A percentile compares a stretch with the other conserved stretches of the same genome.
phyloP scores from a whole-genome alignment of 2,888 invertebrate genomes.

The Lumbricus terrestris region DNA sequence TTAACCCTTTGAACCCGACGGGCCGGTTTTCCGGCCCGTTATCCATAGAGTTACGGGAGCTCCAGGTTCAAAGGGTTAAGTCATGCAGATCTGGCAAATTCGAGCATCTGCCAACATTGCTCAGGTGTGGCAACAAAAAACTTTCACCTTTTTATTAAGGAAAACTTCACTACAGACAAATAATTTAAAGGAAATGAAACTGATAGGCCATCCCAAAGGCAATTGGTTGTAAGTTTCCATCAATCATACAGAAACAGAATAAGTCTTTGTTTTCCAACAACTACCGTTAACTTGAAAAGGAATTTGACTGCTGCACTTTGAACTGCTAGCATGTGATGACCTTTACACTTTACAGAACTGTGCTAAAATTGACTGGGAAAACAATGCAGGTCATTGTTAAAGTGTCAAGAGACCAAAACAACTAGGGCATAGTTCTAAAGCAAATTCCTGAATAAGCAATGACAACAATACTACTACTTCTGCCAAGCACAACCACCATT shows the following conservation, averaged over 20 bases:
- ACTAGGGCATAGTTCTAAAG: background rate
- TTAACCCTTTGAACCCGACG: no score
- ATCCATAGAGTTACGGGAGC: no score
- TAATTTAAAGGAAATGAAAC: background rate
- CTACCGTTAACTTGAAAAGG: background rate
- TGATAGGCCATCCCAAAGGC: background rate
- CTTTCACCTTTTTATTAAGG: background rate
- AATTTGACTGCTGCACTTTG: background rate
- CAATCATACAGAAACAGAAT: background rate
- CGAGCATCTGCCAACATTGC: background rate
- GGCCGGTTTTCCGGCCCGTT: no score
- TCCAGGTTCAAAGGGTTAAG: no score
- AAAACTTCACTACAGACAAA: background rate
- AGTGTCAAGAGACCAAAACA: background rate
- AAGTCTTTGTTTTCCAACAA: background rate
- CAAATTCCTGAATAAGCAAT: background rate
- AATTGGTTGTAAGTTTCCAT: background rate
- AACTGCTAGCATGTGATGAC: background rate
- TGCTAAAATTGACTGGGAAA: no score
- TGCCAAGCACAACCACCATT: no score
- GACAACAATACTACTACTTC: no score
- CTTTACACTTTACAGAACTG: background rate
- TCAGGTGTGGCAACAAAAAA: background rate
- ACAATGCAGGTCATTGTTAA: no score
- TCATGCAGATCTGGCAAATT: background rate